Percentiles rank a stretch among this genome's conserved stretches.
Conservation (phyloP, 2,888 invertebrate species). For the Lasioglossum calceatum region DNA sequence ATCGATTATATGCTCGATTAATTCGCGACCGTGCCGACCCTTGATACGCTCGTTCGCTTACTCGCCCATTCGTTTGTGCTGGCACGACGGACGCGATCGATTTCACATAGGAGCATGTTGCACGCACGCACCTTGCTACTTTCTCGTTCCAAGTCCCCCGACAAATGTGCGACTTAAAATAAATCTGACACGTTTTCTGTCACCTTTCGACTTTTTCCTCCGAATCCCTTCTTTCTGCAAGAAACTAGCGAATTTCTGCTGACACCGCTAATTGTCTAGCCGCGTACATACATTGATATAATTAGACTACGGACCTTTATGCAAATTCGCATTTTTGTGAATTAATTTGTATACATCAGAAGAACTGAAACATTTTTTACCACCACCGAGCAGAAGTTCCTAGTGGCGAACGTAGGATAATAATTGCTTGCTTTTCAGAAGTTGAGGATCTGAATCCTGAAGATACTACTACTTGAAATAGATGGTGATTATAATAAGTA, state of each 20-base stretch:
- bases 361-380: too few species aligned
- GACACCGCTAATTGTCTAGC: not conserved
- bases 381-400: too few species aligned
- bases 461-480: too few species aligned
- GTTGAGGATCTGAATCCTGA: too few species aligned
- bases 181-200: not conserved
- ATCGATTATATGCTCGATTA: conserved; percentile 84
- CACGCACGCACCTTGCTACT: conserved; percentile 56
- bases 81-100: conserved; percentile 61
- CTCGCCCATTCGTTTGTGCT: conserved; percentile 60
- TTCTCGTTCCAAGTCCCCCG: conserved; percentile 59
- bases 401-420: too few species aligned
- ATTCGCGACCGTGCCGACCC: conserved; percentile 80
- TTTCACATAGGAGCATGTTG: conserved; percentile 45
- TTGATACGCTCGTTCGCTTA: conserved; percentile 72
- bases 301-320: not conserved
- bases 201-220: not conserved
- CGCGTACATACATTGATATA: not conserved
- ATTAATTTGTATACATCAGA: not conserved
- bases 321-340: not conserved
- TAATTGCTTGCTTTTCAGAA: too few species aligned
- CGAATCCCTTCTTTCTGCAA: not conserved
- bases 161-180: conserved; percentile 8
- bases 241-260: not conserved
- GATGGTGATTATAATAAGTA: too few species aligned